Conservation (phyloP, 1,140 invertebrate species). For the Aphelenchoides besseyi region DNA sequence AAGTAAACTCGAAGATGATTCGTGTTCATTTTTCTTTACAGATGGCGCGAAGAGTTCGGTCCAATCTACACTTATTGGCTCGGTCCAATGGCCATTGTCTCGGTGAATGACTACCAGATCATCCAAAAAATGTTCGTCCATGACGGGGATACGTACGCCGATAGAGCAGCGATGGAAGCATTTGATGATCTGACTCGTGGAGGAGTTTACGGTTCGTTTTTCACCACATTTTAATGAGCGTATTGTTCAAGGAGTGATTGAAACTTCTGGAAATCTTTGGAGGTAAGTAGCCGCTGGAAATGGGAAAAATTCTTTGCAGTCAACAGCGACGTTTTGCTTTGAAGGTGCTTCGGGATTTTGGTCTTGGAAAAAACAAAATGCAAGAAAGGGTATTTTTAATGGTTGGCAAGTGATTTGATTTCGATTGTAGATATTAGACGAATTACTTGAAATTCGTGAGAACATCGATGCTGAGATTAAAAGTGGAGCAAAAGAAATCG, state of each 20-base stretch:
- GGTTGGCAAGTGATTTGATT: neutral
- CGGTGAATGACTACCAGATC: constrained; percentile 24
- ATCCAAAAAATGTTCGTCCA: constrained; percentile 23
- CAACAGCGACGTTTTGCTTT: constrained; percentile 47
- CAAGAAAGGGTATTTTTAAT: constrained; percentile 25
- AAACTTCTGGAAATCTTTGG: neutral
- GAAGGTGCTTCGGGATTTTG: constrained; percentile 41
- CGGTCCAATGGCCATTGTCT: constrained; percentile 17
- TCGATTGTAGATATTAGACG: constrained; percentile 21
- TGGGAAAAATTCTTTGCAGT: too few species aligned
- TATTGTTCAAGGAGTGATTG: neutral
- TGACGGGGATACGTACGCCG: constrained; percentile 21
- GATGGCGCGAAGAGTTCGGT: constrained; percentile 22
- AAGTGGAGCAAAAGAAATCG: neutral
- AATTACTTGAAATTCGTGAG: neutral
- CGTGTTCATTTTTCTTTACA: neutral
- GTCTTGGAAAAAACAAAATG: constrained; percentile 43
- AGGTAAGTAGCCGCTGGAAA: constrained; percentile 31
- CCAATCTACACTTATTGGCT: constrained; percentile 27
- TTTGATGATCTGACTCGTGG: neutral
- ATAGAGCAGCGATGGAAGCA: neutral
- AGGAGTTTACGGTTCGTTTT: constrained; percentile 20
- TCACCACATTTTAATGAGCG: constrained; percentile 20
- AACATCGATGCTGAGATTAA: constrained; percentile 21
- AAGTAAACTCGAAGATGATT: neutral